phyloP scores from a whole-genome alignment of 2,797 vertebrate genomes.

The Liparis tanakae region DNA sequence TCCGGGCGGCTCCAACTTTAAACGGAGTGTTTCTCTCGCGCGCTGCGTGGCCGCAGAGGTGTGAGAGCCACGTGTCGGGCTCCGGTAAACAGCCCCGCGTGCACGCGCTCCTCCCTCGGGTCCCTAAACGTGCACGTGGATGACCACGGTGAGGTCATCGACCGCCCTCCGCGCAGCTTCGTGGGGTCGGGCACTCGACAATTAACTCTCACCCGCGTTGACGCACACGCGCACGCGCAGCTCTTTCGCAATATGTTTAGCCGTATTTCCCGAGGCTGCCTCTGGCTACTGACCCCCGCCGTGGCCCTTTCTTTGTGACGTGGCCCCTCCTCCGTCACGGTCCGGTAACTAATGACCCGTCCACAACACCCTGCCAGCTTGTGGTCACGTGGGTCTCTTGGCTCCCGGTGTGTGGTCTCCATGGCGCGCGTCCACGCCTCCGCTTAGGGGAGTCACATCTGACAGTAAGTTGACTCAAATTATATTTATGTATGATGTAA shows the following conservation, averaged over 20 bases:
- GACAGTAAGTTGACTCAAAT: neutral
- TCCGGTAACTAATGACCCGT: neutral
- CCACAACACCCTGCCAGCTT: neutral
- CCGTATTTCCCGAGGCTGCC: neutral
- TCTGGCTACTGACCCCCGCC: constrained; percentile 5
- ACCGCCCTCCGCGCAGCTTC: constrained; percentile 24
- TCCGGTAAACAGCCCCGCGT: constrained; percentile 68
- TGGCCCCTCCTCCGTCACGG: neutral
- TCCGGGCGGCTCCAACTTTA: constrained; percentile 57
- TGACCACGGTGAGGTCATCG: constrained; percentile 22
- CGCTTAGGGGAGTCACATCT: neutral
- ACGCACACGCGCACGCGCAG: too few relatives aligned
- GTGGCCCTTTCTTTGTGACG: neutral
- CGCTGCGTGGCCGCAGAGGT: constrained; percentile 70
- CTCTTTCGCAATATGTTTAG: constrained; percentile 25
- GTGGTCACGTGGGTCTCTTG: neutral
- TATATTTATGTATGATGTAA: neutral
- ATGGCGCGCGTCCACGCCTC: neutral
- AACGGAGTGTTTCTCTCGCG: neutral
- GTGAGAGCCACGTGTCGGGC: constrained; percentile 79
- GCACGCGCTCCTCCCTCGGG: neutral
- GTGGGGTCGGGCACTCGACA: constrained; percentile 38
- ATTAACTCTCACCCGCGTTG: constrained; percentile 49
- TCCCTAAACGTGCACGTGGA: neutral
- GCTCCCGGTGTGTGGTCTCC: neutral